A percentile compares a stretch with the other conserved stretches of the same genome.
Evolutionary conservation across 2,888 invertebrate species (phyloP).

Genomic region (Eulithis testata): DNA sequence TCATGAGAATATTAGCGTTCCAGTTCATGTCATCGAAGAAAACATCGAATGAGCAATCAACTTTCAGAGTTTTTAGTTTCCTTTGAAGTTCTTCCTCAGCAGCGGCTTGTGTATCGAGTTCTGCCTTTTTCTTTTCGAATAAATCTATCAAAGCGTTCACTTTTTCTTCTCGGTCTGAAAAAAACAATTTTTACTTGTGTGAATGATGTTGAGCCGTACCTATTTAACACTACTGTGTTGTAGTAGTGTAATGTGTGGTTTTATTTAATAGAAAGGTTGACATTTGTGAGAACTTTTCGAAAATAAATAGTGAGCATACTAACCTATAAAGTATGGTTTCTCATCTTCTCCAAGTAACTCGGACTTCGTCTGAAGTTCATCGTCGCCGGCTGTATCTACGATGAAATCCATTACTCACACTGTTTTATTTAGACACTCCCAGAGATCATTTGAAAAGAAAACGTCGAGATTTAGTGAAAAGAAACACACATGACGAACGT

Average conservation of each 20-base stretch:
- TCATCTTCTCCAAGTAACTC: conserved; percentile 63
- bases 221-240: too few species aligned
- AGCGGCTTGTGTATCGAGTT: conserved; percentile 58
- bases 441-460: background rate
- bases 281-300: background rate
- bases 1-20: conserved; percentile 61
- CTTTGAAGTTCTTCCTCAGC: conserved; percentile 63
- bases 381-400: conserved; percentile 83
- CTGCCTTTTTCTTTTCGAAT: conserved; percentile 68
- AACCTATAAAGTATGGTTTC: conserved; percentile 72
- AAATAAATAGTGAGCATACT: conserved; percentile 44
- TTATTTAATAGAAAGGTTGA: too few species aligned
- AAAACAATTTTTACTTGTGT: background rate
- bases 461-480: background rate
- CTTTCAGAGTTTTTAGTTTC: conserved; percentile 66
- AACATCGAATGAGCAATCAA: conserved; percentile 65
- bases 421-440: background rate
- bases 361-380: conserved; percentile 65
- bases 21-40: conserved; percentile 77
- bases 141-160: conserved; percentile 60
- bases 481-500: background rate
- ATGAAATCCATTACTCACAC: conserved; percentile 81
- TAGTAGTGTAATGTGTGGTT: too few species aligned
- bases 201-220: background rate
- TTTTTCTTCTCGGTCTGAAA: conserved; percentile 67